These are phyloP conservation scores for Sclerodermus sp. DNA, from an alignment of 2,888 invertebrate species.

Conservation along the genomic window DNA sequence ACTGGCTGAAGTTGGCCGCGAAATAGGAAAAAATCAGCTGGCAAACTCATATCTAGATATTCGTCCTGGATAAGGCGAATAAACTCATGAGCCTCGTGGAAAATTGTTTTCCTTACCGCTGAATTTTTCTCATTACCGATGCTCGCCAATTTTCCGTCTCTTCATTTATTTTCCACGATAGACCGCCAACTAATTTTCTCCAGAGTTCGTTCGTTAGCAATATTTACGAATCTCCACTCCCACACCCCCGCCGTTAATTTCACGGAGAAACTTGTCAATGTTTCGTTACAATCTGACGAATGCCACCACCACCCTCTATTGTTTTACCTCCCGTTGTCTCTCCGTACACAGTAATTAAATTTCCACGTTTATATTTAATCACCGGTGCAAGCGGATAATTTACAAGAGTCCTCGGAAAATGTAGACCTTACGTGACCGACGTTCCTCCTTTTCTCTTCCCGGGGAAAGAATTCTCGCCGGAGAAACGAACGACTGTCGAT, in stretches of 20 bases:
- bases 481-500: too few species aligned
- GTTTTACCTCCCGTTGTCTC: background rate
- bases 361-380: too few species aligned
- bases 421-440: background rate
- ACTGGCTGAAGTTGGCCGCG: too few species aligned
- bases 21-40: too few species aligned
- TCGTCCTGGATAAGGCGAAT: too few species aligned
- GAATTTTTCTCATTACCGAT: constrained; percentile 1
- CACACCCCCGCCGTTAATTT: background rate
- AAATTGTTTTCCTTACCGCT: constrained; percentile 27
- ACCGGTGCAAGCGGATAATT: too few species aligned
- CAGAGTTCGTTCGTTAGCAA: background rate
- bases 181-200: background rate
- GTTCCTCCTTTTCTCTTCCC: constrained; percentile 13
- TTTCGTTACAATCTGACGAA: background rate
- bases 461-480: background rate
- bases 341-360: background rate
- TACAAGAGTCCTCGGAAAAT: too few species aligned
- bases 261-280: background rate
- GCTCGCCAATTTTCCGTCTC: background rate
- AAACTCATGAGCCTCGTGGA: too few species aligned
- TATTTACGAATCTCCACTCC: background rate
- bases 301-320: background rate
- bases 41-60: too few species aligned
- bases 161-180: too few species aligned